phyloP scores from a whole-genome alignment of 1,140 invertebrate species.

The Sminthurides bifidus region DNA sequence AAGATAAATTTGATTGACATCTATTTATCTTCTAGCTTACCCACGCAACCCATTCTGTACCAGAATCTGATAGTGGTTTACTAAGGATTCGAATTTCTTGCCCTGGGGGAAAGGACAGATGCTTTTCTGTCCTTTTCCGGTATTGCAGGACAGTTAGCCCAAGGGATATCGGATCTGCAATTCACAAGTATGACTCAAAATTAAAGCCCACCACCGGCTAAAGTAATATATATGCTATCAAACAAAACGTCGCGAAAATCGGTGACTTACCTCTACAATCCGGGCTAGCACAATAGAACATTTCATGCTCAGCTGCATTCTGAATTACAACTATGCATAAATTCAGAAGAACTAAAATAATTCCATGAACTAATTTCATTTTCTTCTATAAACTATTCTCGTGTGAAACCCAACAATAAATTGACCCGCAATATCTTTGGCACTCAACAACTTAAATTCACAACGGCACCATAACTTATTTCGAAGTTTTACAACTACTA shows the following conservation, averaged over 20 bases:
- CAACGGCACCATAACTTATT: too few relatives aligned
- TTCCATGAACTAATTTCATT: too few relatives aligned
- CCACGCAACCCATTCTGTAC: slow-evolving; percentile 19
- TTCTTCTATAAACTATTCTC: too few relatives aligned
- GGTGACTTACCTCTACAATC: neutral
- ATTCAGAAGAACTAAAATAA: too few relatives aligned
- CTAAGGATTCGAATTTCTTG: slow-evolving; percentile 20
- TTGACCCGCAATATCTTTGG: too few relatives aligned
- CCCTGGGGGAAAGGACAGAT: slow-evolving; percentile 23
- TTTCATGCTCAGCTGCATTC: too few relatives aligned
- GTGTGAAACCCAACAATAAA: too few relatives aligned
- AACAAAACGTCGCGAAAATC: neutral
- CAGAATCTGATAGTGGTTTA: slow-evolving; percentile 12
- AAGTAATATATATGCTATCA: neutral
- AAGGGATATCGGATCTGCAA: slow-evolving; percentile 12
- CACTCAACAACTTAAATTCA: too few relatives aligned
- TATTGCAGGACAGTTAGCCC: slow-evolving; percentile 19
- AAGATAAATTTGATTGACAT: neutral
- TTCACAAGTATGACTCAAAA: neutral
- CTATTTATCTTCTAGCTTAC: slow-evolving; percentile 2
- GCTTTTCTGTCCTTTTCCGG: slow-evolving; percentile 12
- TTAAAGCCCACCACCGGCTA: neutral
- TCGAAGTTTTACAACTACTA: too few relatives aligned
- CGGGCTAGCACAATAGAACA: slow-evolving; percentile 3
- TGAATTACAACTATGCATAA: too few relatives aligned